Conservation (phyloP, 2,888 invertebrate genomes). For the Dasysyrphus albostriatus region DNA sequence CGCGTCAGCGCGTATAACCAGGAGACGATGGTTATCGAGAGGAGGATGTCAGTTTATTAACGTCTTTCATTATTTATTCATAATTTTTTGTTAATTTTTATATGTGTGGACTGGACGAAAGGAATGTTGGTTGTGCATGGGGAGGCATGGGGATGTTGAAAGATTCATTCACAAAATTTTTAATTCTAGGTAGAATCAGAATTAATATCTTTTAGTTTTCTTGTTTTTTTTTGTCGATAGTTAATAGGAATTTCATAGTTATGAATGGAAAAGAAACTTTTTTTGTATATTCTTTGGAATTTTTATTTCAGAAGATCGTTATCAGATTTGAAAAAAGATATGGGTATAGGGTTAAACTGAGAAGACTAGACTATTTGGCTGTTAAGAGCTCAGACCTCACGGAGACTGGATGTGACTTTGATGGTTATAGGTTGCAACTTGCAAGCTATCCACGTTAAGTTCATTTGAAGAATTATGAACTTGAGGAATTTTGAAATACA, state of each 20-base stretch:
- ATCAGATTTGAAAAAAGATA: constrained; percentile 56
- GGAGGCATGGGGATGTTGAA: not conserved
- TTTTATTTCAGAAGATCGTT: constrained; percentile 14
- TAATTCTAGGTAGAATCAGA: not conserved
- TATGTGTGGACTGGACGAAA: not conserved
- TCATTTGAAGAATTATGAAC: too few relatives aligned
- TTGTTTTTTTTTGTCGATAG: not conserved
- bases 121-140: not conserved
- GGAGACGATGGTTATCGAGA: constrained; percentile 67
- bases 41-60: constrained; percentile 58
- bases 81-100: constrained; percentile 54
- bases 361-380: constrained; percentile 64
- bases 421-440: too few relatives aligned
- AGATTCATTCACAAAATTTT: constrained; percentile 31
- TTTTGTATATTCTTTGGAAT: constrained; percentile 27
- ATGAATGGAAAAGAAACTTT: constrained; percentile 59
- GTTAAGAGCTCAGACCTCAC: constrained; percentile 35
- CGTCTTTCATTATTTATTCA: constrained; percentile 66
- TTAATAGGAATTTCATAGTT: constrained; percentile 35
- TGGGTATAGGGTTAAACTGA: constrained; percentile 20
- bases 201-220: not conserved
- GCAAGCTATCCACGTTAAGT: too few relatives aligned
- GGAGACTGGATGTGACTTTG: constrained; percentile 33
- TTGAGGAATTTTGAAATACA: too few relatives aligned
- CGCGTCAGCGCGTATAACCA: constrained; percentile 56